Evolutionary conservation across 2,113 vertebrate species (phyloP).

Genomic region (Hemicordylus capensis): DNA sequence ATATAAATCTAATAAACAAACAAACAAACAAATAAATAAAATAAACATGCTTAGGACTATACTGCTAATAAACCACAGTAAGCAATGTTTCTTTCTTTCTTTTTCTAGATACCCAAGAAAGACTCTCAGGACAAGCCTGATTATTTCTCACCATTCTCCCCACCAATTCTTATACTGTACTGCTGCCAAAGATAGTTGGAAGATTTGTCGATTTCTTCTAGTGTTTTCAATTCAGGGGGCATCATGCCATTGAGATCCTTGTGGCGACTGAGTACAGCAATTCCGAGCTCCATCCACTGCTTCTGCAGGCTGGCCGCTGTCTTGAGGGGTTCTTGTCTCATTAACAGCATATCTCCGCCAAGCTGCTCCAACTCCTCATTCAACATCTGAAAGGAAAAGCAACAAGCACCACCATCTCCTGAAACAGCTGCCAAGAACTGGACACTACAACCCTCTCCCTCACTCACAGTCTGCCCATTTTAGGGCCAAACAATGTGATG

Average conservation of each 20-base stretch:
- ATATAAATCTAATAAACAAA: too few species aligned
- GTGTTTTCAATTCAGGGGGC: constrained; percentile 47
- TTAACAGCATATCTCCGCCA: constrained; percentile 72
- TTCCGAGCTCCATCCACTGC: constrained; percentile 75
- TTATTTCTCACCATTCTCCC: constrained; percentile 78
- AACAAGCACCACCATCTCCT: rapidly evolving
- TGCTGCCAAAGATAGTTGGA: constrained; percentile 66
- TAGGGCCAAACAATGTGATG: background rate
- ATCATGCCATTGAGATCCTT: constrained; percentile 59
- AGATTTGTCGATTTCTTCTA: constrained; percentile 68
- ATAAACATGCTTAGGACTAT: background rate
- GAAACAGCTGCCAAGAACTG: background rate
- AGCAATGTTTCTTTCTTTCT: background rate
- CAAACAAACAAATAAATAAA: too few species aligned
- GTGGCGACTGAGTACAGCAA: constrained; percentile 77
- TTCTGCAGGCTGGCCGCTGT: constrained; percentile 68
- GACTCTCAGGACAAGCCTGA: background rate
- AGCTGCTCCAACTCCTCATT: constrained; percentile 69
- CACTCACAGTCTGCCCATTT: background rate
- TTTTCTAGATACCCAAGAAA: background rate
- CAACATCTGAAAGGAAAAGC: constrained; percentile 69
- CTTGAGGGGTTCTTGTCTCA: constrained; percentile 73
- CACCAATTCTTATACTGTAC: constrained; percentile 71
- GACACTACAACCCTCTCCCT: background rate
- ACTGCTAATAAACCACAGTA: background rate